Evolutionary conservation across 2,888 invertebrate genomes (phyloP).

Genomic region (Heliconius cydno): DNA sequence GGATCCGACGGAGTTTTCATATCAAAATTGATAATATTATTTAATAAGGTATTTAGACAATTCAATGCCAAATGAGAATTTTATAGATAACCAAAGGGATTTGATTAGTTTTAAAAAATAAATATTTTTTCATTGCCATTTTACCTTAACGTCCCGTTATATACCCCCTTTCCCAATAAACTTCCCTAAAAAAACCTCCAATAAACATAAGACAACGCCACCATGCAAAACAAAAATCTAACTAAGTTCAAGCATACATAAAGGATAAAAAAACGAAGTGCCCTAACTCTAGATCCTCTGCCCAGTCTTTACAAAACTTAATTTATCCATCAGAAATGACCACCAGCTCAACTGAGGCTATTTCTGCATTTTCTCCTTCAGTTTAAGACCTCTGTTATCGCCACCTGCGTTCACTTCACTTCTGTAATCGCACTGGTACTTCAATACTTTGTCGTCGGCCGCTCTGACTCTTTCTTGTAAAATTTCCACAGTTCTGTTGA

Average conservation of each 20-base stretch:
- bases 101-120: no score
- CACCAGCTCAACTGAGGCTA: background rate
- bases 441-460: conserved; percentile 70
- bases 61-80: no score
- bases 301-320: background rate
- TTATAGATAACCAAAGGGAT: no score
- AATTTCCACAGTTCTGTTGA: conserved; percentile 82
- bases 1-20: no score
- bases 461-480: conserved; percentile 69
- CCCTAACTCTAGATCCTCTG: background rate
- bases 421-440: conserved; percentile 61
- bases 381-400: conserved; percentile 53
- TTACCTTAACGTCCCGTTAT: no score
- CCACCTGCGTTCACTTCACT: conserved; percentile 68
- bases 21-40: no score
- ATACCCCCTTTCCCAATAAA: background rate
- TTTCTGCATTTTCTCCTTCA: background rate
- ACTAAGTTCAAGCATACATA: background rate
- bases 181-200: background rate
- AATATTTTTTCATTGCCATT: no score
- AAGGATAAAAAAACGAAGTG: background rate
- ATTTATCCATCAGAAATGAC: background rate
- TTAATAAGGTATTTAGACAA: no score
- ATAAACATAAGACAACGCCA: background rate
- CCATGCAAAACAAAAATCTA: background rate